phyloP scores from a whole-genome alignment of 1,140 invertebrate species.

The Drosophila teissieri region DNA sequence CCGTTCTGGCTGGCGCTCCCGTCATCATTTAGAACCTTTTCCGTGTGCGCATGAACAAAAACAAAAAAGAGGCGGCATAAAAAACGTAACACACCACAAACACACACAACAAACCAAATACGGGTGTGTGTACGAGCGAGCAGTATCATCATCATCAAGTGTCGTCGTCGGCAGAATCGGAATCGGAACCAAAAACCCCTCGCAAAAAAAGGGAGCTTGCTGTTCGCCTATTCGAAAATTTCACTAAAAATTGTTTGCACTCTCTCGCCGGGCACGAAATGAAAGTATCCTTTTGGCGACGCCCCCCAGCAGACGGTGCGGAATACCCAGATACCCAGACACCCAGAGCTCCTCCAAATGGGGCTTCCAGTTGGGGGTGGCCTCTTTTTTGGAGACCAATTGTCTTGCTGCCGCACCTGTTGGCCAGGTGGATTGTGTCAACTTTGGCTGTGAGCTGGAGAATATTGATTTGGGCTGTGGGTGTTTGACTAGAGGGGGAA shows the following conservation, averaged over 20 bases:
- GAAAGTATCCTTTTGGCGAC: constrained; percentile 76
- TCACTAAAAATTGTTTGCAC: constrained; percentile 85
- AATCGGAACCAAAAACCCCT: constrained; percentile 46
- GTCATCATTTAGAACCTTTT: constrained; percentile 78
- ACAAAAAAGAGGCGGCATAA: constrained; percentile 16
- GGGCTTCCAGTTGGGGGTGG: not conserved
- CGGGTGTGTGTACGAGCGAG: constrained; percentile 35
- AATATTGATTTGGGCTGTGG: constrained; percentile 17
- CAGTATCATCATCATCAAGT: constrained; percentile 72
- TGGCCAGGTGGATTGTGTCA: constrained; percentile 45
- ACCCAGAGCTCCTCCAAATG: constrained; percentile 9
- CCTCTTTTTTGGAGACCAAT: not conserved
- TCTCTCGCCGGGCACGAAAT: constrained; percentile 80
- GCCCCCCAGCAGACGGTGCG: constrained; percentile 8
- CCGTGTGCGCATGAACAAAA: constrained; percentile 59
- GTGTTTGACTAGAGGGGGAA: not conserved
- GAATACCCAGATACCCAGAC: not conserved
- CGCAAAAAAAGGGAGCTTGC: constrained; percentile 63
- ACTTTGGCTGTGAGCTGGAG: constrained; percentile 21
- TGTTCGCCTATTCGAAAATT: constrained; percentile 85
- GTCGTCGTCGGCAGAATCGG: constrained; percentile 48
- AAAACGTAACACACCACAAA: constrained; percentile 55
- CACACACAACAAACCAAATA: constrained; percentile 48
- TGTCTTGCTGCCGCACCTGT: constrained; percentile 33
- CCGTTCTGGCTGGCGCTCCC: constrained; percentile 60